Conservation (phyloP, 1,140 invertebrate genomes). For the Trichomalopsis sarcophagae region DNA sequence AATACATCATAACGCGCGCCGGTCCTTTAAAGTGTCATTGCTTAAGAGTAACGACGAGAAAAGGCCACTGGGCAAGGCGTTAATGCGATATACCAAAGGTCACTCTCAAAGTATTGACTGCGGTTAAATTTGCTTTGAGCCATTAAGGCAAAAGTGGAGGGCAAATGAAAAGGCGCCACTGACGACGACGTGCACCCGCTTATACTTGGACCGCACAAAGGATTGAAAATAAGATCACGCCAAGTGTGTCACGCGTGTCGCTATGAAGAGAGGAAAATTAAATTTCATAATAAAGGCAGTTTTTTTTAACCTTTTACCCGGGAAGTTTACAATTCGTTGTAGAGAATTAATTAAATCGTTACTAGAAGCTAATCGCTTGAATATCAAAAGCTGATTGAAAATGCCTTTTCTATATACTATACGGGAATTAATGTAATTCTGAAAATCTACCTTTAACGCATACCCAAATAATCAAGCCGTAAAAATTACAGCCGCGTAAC, state of each 20-base stretch:
- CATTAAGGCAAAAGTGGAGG: neutral
- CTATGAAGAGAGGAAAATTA: neutral
- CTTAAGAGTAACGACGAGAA: neutral
- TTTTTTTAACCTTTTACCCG: neutral
- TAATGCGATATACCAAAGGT: neutral
- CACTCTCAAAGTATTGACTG: neutral
- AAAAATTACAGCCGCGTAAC: too few relatives aligned
- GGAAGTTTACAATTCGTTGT: too few relatives aligned
- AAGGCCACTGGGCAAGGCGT: neutral
- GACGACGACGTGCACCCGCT: neutral
- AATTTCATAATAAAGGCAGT: neutral
- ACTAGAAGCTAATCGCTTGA: too few relatives aligned
- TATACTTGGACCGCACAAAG: neutral
- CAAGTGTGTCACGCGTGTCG: neutral
- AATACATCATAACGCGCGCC: neutral
- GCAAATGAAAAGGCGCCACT: neutral
- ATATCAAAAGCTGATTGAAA: too few relatives aligned
- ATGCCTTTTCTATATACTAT: too few relatives aligned
- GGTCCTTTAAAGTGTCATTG: neutral
- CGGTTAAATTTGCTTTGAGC: conserved; percentile 3
- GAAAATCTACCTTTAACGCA: too few relatives aligned
- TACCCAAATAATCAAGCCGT: too few relatives aligned
- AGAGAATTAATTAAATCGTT: too few relatives aligned
- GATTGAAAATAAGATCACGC: neutral
- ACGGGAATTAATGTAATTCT: too few relatives aligned